Conservation (phyloP, 2,888 invertebrate genomes). For the Epiperipatus broadwayi region DNA sequence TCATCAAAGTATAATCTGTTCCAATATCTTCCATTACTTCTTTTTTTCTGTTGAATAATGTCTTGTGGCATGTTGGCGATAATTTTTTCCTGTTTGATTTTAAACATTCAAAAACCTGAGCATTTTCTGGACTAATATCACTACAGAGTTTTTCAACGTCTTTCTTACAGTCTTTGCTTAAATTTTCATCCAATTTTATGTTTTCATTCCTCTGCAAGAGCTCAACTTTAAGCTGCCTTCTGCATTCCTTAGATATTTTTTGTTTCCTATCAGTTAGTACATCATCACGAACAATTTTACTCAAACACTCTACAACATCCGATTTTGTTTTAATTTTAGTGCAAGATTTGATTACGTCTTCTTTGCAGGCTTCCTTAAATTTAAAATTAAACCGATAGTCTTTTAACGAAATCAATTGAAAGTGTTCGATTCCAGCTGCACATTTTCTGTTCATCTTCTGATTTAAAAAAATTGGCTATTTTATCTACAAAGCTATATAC, state of each 20-base stretch:
- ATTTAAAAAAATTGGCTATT: too few species aligned
- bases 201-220: conserved; percentile 61
- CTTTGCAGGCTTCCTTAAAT: conserved; percentile 27
- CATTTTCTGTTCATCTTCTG: too few species aligned
- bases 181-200: too few species aligned
- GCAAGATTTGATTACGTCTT: conserved; percentile 27
- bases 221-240: conserved; percentile 73
- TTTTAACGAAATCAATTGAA: conserved; percentile 77
- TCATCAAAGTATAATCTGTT: conserved; percentile 63
- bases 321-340: conserved; percentile 24
- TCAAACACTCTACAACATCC: conserved; percentile 65
- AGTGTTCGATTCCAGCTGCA: conserved; percentile 82
- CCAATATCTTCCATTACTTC: conserved; percentile 69
- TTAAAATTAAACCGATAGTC: conserved; percentile 67
- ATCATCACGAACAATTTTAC: conserved; percentile 74
- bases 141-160: background rate
- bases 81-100: conserved; percentile 39
- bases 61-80: conserved; percentile 48
- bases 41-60: conserved; percentile 62
- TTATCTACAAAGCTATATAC: too few species aligned
- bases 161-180: background rate
- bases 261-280: too few species aligned
- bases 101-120: conserved; percentile 58
- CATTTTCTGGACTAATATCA: conserved; percentile 17
- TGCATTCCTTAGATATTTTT: conserved; percentile 64